Evolutionary conservation across 2,113 vertebrate species (phyloP).

Genomic region (Mustela lutreola): DNA sequence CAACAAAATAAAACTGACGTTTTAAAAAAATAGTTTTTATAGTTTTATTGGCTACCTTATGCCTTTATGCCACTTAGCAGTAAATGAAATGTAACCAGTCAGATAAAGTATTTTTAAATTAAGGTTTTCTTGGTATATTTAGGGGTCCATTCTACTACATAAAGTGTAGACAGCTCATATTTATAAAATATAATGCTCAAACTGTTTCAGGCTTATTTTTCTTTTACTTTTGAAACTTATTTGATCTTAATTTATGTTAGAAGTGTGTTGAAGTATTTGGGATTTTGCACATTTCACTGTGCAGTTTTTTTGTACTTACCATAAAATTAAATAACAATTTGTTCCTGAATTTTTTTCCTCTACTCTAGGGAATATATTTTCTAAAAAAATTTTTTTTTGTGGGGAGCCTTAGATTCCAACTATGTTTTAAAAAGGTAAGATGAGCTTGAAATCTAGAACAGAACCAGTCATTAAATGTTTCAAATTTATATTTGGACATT

Average conservation of each 20-base stretch:
- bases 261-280: conserved; percentile 24
- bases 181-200: conserved; percentile 44
- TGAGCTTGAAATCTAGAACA: conserved; percentile 81
- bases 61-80: conserved; percentile 32
- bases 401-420: conserved; percentile 71
- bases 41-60: conserved; percentile 48
- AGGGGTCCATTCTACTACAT: background rate
- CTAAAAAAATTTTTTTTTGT: background rate
- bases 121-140: conserved; percentile 54
- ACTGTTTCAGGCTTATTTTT: conserved; percentile 20
- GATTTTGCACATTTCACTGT: conserved; percentile 10
- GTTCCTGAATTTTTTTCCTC: background rate
- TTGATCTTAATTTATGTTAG: background rate
- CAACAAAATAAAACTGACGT: conserved; percentile 65
- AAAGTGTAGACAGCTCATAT: background rate
- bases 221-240: conserved; percentile 6
- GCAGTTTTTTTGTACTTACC: background rate
- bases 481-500: conserved; percentile 71
- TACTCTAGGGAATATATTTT: background rate
- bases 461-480: conserved; percentile 80
- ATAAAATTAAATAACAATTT: conserved; percentile 1
- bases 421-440: conserved; percentile 76
- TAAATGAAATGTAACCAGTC: conserved; percentile 57
- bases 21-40: conserved; percentile 15
- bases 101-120: conserved; percentile 48